Base-by-base conservation (phyloP, 1,140 invertebrate genomes). In the Sinonovacula constricta region DNA sequence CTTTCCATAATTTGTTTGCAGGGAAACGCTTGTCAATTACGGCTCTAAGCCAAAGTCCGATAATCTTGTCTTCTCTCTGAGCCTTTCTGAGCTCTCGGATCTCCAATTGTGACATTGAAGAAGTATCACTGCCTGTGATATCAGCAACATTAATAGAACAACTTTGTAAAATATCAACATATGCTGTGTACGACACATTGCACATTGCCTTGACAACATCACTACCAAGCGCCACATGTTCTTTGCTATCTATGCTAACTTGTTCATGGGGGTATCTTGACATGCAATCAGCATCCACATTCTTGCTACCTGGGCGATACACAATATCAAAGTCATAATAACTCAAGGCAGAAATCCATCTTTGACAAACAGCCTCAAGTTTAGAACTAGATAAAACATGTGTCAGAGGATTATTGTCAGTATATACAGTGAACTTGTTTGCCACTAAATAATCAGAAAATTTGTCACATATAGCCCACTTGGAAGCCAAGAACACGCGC, bases 381-480 rank as follows among this genome's bases (percentile, higher is more conserved):
- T 34, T 78, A 7, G 76, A 30, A 18, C 53, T 51, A 3, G 66
- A 24, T 51, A 62, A 15, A 7, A 79, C 53, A 45, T 79, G 71
- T 3, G 54, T 53, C 66, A 71, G 34, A 18, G 66, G 75, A 31
- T 70, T 70, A n/a, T 68, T 59, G 49, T 74, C 70, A 3, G 70
- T 74, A 39, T 28, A 54, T 15, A 74, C 57, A 5, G 18, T 18
- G 39, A 68, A 70, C 12, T 53, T 49, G 4, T 24, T 28, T 24
- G 75, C 66, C 30, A 56, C 56, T 3, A 78, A 34, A 45, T 78
- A 78, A 49, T 78, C 75, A 15, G 28, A n/a, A 28, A 78, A 78
- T 22, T 39, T 31, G 4, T 78, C 79, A 1, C 63, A 60, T 3
- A 51, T 34, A 49, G 45, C 45, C 45, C 45, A 49, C 45, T 49